These are phyloP conservation scores for Parazoanthus darwini DNA, from an alignment of 92 coral and sea anemone species.

Conservation along the genomic window DNA sequence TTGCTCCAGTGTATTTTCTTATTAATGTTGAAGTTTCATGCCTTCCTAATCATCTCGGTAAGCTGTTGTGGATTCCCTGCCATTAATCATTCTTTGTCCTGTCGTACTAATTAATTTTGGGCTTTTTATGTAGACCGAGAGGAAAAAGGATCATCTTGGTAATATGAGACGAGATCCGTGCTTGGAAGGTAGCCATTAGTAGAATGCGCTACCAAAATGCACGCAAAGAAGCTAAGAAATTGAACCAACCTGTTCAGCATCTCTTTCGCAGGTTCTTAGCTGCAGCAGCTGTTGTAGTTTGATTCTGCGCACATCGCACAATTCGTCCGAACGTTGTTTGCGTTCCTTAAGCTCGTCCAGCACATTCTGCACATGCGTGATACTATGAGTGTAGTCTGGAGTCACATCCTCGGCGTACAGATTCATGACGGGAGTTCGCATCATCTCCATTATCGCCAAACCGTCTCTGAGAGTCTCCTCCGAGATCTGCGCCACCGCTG, in stretches of 20 bases:
- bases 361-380: constrained; percentile 79
- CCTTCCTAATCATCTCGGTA: too few species aligned
- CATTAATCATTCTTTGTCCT: too few species aligned
- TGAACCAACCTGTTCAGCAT: constrained; percentile 80
- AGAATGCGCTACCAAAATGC: not conserved
- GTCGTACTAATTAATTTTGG: too few species aligned
- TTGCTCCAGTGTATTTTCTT: too few species aligned
- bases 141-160: not conserved
- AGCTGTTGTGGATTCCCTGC: too few species aligned
- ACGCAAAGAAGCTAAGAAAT: not conserved
- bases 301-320: constrained; percentile 92
- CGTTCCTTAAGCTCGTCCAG: constrained; percentile 90
- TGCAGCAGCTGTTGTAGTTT: constrained; percentile 94
- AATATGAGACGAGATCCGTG: not conserved
- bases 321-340: constrained; percentile 90
- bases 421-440: constrained; percentile 69
- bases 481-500: constrained; percentile 76
- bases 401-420: constrained; percentile 75
- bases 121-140: not conserved
- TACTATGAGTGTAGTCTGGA: constrained; percentile 70
- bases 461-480: constrained; percentile 86
- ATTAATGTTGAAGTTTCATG: too few species aligned
- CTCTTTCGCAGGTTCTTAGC: constrained; percentile 92
- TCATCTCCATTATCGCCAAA: constrained; percentile 66
- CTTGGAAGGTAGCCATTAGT: too few species aligned